Evolutionary conservation across 2,797 vertebrate species (phyloP), one percentile per base, ranked within the genome.

Genomic region (Alectoris magna): DNA sequence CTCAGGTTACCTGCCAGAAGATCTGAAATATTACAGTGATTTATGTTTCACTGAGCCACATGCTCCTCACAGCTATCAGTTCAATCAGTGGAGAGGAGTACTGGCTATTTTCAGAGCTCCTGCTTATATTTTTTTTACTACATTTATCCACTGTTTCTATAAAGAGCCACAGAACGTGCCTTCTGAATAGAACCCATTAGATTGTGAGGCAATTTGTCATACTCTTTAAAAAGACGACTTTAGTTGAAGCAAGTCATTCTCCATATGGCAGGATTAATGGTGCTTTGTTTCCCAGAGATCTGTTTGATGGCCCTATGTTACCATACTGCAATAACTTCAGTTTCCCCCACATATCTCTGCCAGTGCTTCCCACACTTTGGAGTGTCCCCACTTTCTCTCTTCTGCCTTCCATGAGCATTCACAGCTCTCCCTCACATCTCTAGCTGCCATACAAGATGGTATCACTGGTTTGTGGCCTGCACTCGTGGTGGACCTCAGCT

Each of bases 81-180:
- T 21, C 53, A 85, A 76, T 16, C 66, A 55, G 59, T 4, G 15
- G 31, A 85, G 79, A 80, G 62, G 55, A 78, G 73, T 55, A 46
- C 85, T 10, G 23, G 78, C 69, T 83, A 27, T 71, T 76, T 85
- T 62, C 66, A 92, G 84, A 89, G 79, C 84, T 92, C 89, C 69
- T 87, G 78, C 91, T 66, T 74, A 79, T 73, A 80, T 34, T 74
- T 58, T 66, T 72, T 46, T 83, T 72, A 94, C 82, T 89, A 58
- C 69, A 31, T 88, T 90, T 84, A 90, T 88, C 91, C 83, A 69
- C 58, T 62, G 17, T 19, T 92, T 89, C 92, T 69, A 14, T 34
- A 36, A 91, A 66, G 66, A 83, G 49, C 10, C 62, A 68, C 0
- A 0, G 62, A 83, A 34, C 6, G 26, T 62, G 49, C 38, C 69